Evolutionary conservation across 2,888 invertebrate species (phyloP).

Genomic region (Drosophila picticornis): DNA sequence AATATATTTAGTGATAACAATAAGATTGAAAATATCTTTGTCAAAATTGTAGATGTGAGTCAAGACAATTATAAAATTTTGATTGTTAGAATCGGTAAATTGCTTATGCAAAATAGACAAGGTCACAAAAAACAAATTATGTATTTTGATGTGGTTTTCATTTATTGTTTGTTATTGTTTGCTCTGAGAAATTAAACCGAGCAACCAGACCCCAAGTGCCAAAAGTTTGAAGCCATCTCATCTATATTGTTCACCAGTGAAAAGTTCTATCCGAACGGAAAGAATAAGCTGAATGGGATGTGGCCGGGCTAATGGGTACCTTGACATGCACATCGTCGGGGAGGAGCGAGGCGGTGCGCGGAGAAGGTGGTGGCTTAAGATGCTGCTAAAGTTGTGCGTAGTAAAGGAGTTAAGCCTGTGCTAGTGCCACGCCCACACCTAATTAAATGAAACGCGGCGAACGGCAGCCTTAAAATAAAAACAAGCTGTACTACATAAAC

Average conservation of each 20-base stretch:
- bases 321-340: constrained; percentile 26
- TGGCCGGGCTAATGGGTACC: constrained; percentile 45
- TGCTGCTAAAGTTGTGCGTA: constrained; percentile 35
- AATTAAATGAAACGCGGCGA: constrained; percentile 74
- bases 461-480: constrained; percentile 51
- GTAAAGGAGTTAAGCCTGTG: constrained; percentile 59
- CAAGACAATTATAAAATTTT: neutral
- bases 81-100: neutral
- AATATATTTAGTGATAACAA: neutral
- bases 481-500: constrained; percentile 31
- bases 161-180: constrained; percentile 7
- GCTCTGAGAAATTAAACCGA: constrained; percentile 46
- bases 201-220: constrained; percentile 65
- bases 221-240: constrained; percentile 66
- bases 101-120: neutral
- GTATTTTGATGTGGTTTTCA: neutral
- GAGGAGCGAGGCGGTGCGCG: neutral
- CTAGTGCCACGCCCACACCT: constrained; percentile 43
- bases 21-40: neutral
- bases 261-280: constrained; percentile 23
- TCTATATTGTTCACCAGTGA: constrained; percentile 58
- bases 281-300: constrained; percentile 10
- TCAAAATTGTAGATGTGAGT: too few species aligned
- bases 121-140: neutral
- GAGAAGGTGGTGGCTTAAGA: neutral